Percentiles rank a stretch among this genome's conserved stretches.
phyloP scores from a whole-genome alignment of 2,113 vertebrate species.

The Tyrannus savana region DNA sequence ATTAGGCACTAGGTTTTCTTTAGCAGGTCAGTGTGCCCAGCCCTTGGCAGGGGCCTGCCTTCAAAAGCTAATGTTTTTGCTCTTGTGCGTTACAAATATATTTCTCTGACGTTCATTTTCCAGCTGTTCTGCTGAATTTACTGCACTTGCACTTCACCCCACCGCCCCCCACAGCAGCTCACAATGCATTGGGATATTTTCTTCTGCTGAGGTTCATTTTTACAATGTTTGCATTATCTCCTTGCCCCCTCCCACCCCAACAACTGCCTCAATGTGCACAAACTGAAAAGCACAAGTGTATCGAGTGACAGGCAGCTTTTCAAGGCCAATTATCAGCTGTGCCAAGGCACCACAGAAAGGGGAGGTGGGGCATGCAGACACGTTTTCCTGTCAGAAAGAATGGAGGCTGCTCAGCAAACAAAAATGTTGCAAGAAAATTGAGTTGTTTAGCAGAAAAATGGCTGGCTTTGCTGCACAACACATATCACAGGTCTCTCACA shows the following conservation, averaged over 20 bases:
- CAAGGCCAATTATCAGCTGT: conserved; percentile 30
- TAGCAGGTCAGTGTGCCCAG: neutral
- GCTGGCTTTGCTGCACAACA: neutral
- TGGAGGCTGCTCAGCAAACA: neutral
- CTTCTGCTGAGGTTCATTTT: conserved; percentile 1
- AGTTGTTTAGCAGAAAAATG: neutral
- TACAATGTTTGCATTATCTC: neutral
- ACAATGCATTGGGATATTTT: neutral
- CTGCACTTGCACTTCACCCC: neutral
- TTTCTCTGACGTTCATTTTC: neutral
- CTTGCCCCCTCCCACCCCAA: neutral
- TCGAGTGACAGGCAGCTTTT: neutral
- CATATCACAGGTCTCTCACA: neutral
- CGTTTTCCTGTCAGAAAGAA: conserved; percentile 1
- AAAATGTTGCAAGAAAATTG: neutral
- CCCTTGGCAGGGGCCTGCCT: neutral
- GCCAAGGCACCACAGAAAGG: neutral
- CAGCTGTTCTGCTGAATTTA: neutral
- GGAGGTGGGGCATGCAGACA: neutral
- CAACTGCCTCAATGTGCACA: neutral
- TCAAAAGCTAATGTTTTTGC: neutral
- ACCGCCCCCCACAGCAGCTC: neutral
- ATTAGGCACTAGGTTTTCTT: neutral
- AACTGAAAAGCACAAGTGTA: neutral
- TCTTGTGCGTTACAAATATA: neutral